Percentiles rank a stretch among this genome's conserved stretches.
Conservation (phyloP, 2,113 vertebrate species). For the Muscicapa adusta region DNA sequence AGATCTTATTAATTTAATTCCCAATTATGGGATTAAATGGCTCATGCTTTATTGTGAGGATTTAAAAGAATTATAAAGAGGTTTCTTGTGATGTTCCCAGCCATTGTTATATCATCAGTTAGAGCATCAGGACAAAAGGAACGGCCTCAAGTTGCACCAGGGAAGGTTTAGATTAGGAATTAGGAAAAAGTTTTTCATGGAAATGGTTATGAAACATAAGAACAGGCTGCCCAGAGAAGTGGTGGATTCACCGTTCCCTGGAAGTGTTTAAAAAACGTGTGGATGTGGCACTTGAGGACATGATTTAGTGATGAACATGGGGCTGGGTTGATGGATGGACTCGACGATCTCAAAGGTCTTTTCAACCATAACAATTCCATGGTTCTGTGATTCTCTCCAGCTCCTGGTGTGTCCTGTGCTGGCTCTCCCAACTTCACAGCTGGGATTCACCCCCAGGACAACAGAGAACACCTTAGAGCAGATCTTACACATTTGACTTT, state of each 20-base stretch:
- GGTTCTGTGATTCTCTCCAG: background rate
- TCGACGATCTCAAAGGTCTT: background rate
- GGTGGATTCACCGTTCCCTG: background rate
- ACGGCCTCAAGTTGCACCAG: background rate
- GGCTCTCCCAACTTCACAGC: background rate
- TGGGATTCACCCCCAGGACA: background rate
- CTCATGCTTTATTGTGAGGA: background rate
- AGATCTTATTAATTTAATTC: too few species aligned
- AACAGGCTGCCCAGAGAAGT: background rate
- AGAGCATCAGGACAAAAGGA: background rate
- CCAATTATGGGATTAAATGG: background rate
- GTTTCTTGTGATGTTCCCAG: background rate
- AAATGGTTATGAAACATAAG: background rate
- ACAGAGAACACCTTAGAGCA: background rate
- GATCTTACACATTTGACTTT: background rate
- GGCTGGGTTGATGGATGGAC: background rate
- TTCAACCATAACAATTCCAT: background rate
- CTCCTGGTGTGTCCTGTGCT: background rate
- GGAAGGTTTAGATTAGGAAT: background rate
- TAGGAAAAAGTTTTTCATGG: background rate
- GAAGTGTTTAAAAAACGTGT: background rate
- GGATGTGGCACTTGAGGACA: background rate
- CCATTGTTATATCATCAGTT: rapidly evolving
- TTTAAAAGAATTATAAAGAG: background rate
- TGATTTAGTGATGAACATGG: background rate